phyloP scores from a whole-genome alignment of 2,888 invertebrate genomes.

The Leuctra nigra region DNA sequence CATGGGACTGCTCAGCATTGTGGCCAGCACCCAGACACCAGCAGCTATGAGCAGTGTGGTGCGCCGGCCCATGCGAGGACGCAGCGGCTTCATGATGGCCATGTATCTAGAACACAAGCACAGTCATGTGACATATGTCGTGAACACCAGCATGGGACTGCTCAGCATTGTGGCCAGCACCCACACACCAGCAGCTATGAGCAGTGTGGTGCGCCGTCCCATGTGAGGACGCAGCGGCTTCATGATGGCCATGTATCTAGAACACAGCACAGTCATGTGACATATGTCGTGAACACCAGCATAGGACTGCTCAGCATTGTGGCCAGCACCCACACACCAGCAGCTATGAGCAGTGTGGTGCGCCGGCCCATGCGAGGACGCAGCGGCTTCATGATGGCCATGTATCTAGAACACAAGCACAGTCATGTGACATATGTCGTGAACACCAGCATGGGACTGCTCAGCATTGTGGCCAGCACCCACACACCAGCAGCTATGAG shows the following conservation, averaged over 20 bases:
- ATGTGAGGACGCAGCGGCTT: background rate
- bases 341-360: background rate
- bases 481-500: background rate
- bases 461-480: background rate
- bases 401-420: background rate
- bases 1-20: background rate
- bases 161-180: background rate
- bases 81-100: background rate
- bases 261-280: background rate
- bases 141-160: background rate
- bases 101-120: background rate
- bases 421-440: background rate
- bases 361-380: background rate
- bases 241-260: background rate
- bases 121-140: too few species aligned
- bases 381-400: background rate
- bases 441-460: background rate
- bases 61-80: background rate
- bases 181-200: background rate
- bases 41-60: background rate
- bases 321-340: background rate
- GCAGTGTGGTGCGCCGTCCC: background rate
- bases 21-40: background rate
- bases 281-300: background rate
- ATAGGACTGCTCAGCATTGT: background rate